Conservation (phyloP, 2,888 invertebrate species). For the Dastarcus helophoroides region DNA sequence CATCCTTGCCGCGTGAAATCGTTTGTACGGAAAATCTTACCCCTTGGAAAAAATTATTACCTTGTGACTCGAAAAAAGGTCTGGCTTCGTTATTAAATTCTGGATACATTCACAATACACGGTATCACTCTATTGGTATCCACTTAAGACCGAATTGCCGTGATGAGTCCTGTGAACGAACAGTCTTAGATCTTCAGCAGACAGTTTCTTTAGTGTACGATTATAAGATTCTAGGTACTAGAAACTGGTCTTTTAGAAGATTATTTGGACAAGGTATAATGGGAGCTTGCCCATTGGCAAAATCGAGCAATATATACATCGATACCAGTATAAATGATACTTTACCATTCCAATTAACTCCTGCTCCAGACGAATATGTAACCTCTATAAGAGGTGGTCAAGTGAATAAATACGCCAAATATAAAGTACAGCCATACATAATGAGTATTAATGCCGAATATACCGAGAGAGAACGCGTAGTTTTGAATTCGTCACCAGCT, state of each 20-base stretch:
- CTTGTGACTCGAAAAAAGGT: conserved; percentile 85
- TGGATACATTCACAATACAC: conserved; percentile 81
- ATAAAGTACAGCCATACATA: conserved; percentile 42
- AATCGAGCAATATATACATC: conserved; percentile 66
- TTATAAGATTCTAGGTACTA: conserved; percentile 49
- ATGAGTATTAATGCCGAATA: conserved; percentile 56
- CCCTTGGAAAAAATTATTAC: conserved; percentile 94
- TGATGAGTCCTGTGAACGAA: conserved; percentile 38
- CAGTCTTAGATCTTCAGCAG: conserved; percentile 70
- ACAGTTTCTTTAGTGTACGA: conserved; percentile 84
- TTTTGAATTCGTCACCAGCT: conserved; percentile 52
- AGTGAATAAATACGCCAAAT: conserved; percentile 55
- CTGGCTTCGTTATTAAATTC: conserved; percentile 82
- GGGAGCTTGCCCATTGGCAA: conserved; percentile 71
- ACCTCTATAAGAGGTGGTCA: conserved; percentile 59
- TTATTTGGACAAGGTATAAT: conserved; percentile 79
- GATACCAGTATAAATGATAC: conserved; percentile 58
- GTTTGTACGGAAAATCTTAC: conserved; percentile 98
- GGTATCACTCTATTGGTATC: conserved; percentile 83
- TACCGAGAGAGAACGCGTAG: conserved; percentile 38
- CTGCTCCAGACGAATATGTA: conserved; percentile 47
- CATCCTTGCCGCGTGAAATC: conserved; percentile 88
- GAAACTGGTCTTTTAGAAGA: conserved; percentile 78
- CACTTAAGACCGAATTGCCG: conserved; percentile 72
- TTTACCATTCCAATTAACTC: conserved; percentile 51